Conservation (phyloP, 2,113 vertebrate species). For the Capreolus pygargus region DNA sequence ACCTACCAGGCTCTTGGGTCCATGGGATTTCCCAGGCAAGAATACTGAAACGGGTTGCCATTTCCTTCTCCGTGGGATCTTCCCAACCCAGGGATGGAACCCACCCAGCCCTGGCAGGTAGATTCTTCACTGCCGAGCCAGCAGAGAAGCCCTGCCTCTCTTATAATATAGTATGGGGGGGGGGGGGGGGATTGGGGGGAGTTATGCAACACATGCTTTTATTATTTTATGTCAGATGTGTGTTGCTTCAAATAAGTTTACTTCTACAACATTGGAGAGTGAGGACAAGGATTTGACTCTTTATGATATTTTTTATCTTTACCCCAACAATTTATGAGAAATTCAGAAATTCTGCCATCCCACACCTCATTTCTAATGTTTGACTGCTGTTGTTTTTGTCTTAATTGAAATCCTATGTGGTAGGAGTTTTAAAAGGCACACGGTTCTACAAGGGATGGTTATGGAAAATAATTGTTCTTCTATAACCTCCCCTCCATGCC, state of each 20-base stretch:
- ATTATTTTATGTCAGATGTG: background rate
- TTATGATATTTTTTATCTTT: background rate
- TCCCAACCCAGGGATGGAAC: background rate
- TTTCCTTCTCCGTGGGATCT: background rate
- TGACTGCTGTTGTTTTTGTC: background rate
- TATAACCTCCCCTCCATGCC: background rate
- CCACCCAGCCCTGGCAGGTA: background rate
- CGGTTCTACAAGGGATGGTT: background rate
- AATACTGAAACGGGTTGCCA: background rate
- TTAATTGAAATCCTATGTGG: background rate
- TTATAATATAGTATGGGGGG: background rate
- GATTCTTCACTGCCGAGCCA: background rate
- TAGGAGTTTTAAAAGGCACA: background rate
- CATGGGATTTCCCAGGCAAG: background rate
- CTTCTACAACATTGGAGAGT: background rate
- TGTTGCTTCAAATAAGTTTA: background rate
- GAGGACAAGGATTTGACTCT: background rate
- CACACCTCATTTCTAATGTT: background rate
- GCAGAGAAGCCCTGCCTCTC: background rate
- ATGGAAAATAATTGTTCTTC: background rate
- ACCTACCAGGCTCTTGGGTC: background rate
- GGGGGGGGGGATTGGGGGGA: fast-evolving
- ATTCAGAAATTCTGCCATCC: background rate
- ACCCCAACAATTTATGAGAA: background rate
- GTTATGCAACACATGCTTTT: background rate